These are phyloP conservation scores for Denticeps clupeoides DNA, from an alignment of 2,797 vertebrate species.

Conservation along the genomic window DNA sequence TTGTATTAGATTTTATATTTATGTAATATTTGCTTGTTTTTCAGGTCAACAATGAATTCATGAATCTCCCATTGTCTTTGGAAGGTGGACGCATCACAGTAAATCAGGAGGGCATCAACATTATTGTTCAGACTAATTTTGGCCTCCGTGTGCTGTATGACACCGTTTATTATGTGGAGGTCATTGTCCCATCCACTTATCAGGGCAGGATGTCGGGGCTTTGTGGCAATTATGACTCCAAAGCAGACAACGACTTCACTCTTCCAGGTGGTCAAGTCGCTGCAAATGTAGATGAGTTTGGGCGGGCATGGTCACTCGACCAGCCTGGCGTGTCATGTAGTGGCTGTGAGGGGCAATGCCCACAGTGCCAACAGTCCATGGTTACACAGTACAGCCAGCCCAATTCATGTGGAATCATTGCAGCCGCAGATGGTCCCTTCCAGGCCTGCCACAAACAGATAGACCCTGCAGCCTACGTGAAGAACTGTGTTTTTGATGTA, in stretches of 20 bases:
- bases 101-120: constrained; percentile 54
- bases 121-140: constrained; percentile 47
- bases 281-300: constrained; percentile 36
- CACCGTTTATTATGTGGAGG: constrained; percentile 48
- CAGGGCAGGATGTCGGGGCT: constrained; percentile 55
- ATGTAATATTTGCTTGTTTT: too few relatives aligned
- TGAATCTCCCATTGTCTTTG: not conserved
- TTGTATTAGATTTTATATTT: too few relatives aligned
- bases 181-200: constrained; percentile 54
- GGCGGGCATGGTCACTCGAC: constrained; percentile 52
- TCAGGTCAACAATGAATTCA: too few relatives aligned
- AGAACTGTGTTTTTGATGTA: constrained; percentile 60
- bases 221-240: constrained; percentile 64
- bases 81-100: constrained; percentile 57
- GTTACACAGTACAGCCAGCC: too few relatives aligned
- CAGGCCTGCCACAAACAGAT: constrained; percentile 47
- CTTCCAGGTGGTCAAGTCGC: constrained; percentile 34
- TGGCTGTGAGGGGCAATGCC: constrained; percentile 36
- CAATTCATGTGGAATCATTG: constrained; percentile 50
- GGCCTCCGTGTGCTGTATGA: constrained; percentile 66
- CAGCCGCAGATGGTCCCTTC: constrained; percentile 45
- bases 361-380: not conserved
- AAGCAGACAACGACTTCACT: constrained; percentile 48
- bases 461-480: constrained; percentile 46
- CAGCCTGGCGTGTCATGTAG: constrained; percentile 15